Percentiles rank a stretch among this genome's conserved stretches.
Evolutionary conservation across 2,113 vertebrate species (phyloP).

Genomic region (Passer domesticus): DNA sequence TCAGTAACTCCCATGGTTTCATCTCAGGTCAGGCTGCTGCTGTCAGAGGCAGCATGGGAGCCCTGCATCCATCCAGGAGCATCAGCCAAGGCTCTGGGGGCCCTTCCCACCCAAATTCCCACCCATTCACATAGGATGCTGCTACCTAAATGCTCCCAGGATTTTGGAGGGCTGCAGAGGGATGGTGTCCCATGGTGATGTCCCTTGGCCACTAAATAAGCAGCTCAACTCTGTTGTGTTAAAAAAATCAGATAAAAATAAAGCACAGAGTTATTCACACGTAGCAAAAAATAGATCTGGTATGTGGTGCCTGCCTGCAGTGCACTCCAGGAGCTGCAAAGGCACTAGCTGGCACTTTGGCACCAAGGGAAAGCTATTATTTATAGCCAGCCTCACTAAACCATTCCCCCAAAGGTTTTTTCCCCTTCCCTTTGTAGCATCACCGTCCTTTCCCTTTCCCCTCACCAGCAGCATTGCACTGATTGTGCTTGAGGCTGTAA

Average conservation of each 20-base stretch:
- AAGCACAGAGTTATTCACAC: background rate
- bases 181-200: background rate
- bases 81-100: background rate
- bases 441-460: background rate
- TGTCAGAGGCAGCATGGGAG: background rate
- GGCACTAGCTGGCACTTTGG: background rate
- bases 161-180: background rate
- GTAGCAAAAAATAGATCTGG: slow-evolving; percentile 27
- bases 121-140: background rate
- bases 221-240: background rate
- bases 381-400: slow-evolving; percentile 27
- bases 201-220: background rate
- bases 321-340: background rate
- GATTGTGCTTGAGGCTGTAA: background rate
- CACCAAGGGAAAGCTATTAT: background rate
- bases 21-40: background rate
- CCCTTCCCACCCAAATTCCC: background rate
- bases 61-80: background rate
- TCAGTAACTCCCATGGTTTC: background rate
- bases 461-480: rapidly evolving
- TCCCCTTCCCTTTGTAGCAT: background rate
- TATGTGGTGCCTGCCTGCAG: background rate
- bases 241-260: background rate
- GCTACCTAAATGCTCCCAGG: rapidly evolving
- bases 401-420: background rate